These are phyloP conservation scores for Neomorphus geoffroyi DNA, from an alignment of 2,797 vertebrate species.

Conservation along the genomic window DNA sequence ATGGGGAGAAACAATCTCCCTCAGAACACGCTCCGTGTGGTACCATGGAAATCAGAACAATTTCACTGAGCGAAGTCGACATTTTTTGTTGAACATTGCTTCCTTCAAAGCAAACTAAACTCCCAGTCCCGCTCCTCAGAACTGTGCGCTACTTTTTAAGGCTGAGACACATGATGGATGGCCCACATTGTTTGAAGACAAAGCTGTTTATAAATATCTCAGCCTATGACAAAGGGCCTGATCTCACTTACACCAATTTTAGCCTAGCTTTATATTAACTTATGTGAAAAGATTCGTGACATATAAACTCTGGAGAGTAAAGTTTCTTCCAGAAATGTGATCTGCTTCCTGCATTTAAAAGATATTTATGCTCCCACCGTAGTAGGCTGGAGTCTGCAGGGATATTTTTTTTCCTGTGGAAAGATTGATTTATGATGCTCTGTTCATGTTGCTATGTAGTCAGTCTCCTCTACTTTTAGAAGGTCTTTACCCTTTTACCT, in stretches of 20 bases:
- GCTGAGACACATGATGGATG: conserved; percentile 9
- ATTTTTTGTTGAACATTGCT: neutral
- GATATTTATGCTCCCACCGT: conserved; percentile 2
- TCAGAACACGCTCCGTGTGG: neutral
- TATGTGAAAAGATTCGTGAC: neutral
- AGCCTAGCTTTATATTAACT: conserved; percentile 24
- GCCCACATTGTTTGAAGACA: conserved; percentile 47
- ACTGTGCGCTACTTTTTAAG: neutral
- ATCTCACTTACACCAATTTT: conserved; percentile 28
- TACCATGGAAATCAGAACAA: neutral
- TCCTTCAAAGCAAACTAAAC: conserved; percentile 18
- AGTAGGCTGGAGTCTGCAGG: neutral
- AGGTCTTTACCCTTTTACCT: neutral
- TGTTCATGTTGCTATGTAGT: neutral
- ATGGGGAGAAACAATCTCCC: neutral
- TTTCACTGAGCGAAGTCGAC: accelerated
- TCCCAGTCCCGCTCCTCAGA: neutral
- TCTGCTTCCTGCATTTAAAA: conserved; percentile 35
- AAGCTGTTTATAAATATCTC: conserved; percentile 61
- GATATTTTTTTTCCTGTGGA: neutral
- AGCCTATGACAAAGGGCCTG: neutral
- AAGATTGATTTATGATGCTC: conserved; percentile 35
- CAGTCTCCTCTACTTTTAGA: neutral
- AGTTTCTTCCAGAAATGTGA: neutral
- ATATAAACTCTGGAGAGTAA: conserved; percentile 6